Percentiles rank a stretch among this genome's conserved stretches.
phyloP scores from a whole-genome alignment of 2,797 vertebrate species.

The Melanotaenia boesemani region DNA sequence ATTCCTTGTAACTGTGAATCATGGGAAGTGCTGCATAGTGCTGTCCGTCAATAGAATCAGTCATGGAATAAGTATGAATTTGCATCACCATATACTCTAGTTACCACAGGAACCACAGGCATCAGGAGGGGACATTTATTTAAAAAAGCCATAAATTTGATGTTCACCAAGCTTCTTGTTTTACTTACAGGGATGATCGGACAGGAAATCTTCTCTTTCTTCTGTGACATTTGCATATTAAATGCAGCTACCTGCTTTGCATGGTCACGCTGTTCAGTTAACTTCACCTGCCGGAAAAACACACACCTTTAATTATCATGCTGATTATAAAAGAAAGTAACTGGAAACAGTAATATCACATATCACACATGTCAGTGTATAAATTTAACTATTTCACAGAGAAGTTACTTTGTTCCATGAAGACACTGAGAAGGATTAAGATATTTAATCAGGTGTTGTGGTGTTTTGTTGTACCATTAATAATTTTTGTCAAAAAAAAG shows the following conservation, averaged over 20 bases:
- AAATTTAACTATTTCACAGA: background rate
- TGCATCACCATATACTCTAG: too few relatives aligned
- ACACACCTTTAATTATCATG: background rate
- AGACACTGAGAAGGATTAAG: too few relatives aligned
- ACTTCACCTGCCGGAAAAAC: slow-evolving; percentile 55
- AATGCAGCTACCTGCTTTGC: slow-evolving; percentile 80
- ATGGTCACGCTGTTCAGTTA: slow-evolving; percentile 67
- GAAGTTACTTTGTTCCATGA: too few relatives aligned
- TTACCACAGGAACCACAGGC: background rate
- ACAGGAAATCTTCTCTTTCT: slow-evolving; percentile 67
- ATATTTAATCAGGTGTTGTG: too few relatives aligned
- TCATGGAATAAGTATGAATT: background rate
- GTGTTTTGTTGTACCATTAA: too few relatives aligned
- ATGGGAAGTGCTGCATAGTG: background rate
- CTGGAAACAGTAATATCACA: background rate
- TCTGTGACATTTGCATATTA: slow-evolving; percentile 80
- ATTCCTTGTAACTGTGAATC: background rate
- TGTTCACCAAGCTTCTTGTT: background rate
- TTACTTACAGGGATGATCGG: slow-evolving; percentile 76
- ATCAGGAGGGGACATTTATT: background rate
- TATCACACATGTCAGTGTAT: too few relatives aligned
- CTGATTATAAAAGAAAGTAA: background rate
- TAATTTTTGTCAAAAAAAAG: too few relatives aligned
- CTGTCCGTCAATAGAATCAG: background rate
- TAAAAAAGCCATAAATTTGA: background rate